Percentiles rank a stretch among this genome's conserved stretches.
Conservation (phyloP, 2,113 vertebrate genomes). For the Talpa occidentalis region DNA sequence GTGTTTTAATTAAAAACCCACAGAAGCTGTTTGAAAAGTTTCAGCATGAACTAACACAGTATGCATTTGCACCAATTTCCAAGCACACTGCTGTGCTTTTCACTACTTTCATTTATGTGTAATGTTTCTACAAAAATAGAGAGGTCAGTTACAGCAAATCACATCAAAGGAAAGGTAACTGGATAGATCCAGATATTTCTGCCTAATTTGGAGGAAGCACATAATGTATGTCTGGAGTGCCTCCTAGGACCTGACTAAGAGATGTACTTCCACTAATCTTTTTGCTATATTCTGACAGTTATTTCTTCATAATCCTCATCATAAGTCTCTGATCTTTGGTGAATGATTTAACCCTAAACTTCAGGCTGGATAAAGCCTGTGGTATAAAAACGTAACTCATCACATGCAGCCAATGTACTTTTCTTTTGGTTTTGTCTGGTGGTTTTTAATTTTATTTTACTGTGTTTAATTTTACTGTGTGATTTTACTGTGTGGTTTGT, state of each 20-base stretch:
- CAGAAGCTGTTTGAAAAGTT: slow-evolving; percentile 60
- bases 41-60: slow-evolving; percentile 43
- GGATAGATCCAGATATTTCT: slow-evolving; percentile 82
- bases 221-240: slow-evolving; percentile 82
- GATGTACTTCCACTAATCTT: slow-evolving; percentile 86
- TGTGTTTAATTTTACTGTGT: neutral
- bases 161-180: slow-evolving; percentile 84
- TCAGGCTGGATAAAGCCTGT: slow-evolving; percentile 75
- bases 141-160: slow-evolving; percentile 79
- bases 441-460: neutral
- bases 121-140: slow-evolving; percentile 76
- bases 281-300: slow-evolving; percentile 85
- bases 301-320: slow-evolving; percentile 87
- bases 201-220: slow-evolving; percentile 83
- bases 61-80: slow-evolving; percentile 65
- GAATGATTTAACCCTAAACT: slow-evolving; percentile 85
- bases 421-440: neutral
- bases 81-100: slow-evolving; percentile 72
- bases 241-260: slow-evolving; percentile 84
- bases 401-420: slow-evolving; percentile 44
- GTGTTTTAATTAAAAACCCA: slow-evolving; percentile 58
- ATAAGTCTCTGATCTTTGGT: slow-evolving; percentile 83
- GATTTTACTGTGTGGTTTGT: too few relatives aligned
- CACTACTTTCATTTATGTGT: slow-evolving; percentile 67
- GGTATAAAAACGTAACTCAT: slow-evolving; percentile 76